These are phyloP conservation scores for Habropoda laboriosa DNA, from an alignment of 1,140 invertebrate species.

Conservation along the genomic window DNA sequence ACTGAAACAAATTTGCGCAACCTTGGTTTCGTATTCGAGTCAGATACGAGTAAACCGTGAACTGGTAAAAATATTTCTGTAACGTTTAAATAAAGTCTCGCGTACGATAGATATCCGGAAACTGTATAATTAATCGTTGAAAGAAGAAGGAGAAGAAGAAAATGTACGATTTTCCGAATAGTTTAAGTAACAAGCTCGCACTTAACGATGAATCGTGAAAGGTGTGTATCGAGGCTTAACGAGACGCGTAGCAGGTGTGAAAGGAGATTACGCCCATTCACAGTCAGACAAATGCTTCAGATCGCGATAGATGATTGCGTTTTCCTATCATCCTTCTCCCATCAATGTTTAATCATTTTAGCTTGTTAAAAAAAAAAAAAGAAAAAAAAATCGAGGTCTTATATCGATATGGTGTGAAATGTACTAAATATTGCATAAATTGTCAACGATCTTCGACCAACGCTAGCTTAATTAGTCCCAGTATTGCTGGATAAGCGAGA, in stretches of 20 bases:
- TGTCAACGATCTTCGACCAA: slow-evolving; percentile 73
- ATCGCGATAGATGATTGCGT: slow-evolving; percentile 62
- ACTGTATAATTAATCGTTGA: not conserved
- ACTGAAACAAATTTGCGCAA: slow-evolving; percentile 7
- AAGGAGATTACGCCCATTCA: slow-evolving; percentile 32
- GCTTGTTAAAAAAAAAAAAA: slow-evolving; percentile 62
- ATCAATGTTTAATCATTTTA: slow-evolving; percentile 74
- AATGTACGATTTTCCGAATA: slow-evolving; percentile 15
- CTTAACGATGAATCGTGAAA: slow-evolving; percentile 31
- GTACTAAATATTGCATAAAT: slow-evolving; percentile 56
- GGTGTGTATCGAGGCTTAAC: slow-evolving; percentile 46
- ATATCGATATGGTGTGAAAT: slow-evolving; percentile 53
- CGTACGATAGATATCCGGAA: slow-evolving; percentile 6
- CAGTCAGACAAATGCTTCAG: slow-evolving; percentile 65
- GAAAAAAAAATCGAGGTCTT: slow-evolving; percentile 27
- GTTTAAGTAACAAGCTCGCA: slow-evolving; percentile 1
- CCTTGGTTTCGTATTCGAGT: slow-evolving; percentile 31
- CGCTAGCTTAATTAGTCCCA: slow-evolving; percentile 62
- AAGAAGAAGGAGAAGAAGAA: too few relatives aligned
- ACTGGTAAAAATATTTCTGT: slow-evolving; percentile 36
- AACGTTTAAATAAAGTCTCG: slow-evolving; percentile 24
- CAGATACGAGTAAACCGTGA: slow-evolving; percentile 26
- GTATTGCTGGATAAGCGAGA: slow-evolving; percentile 48
- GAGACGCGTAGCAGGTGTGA: slow-evolving; percentile 31
- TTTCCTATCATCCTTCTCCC: slow-evolving; percentile 53